Conservation (phyloP, 1,140 invertebrate genomes). For the Drosophila sturtevanti region DNA sequence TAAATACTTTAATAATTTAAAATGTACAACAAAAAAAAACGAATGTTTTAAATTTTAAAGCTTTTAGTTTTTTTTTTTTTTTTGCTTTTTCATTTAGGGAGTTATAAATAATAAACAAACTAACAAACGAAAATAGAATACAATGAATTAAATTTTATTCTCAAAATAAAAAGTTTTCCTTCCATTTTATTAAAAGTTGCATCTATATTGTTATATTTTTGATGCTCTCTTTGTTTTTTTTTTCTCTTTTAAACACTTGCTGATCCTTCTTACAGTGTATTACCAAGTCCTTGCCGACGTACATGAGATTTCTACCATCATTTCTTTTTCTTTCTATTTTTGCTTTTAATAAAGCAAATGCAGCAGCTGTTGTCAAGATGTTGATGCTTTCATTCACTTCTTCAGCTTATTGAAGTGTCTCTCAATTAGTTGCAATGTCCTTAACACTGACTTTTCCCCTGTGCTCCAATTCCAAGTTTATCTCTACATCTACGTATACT, state of each 20-base stretch:
- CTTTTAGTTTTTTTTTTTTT: too few relatives aligned
- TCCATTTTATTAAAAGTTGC: too few relatives aligned
- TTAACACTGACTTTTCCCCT: constrained; percentile 11
- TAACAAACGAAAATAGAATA: too few relatives aligned
- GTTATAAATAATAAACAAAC: too few relatives aligned
- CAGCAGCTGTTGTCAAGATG: constrained; percentile 38
- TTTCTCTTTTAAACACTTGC: too few relatives aligned
- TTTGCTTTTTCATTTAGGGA: too few relatives aligned
- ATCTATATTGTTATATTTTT: not conserved
- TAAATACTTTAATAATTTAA: too few relatives aligned
- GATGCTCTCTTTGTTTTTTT: not conserved
- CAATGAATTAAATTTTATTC: too few relatives aligned
- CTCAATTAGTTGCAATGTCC: constrained; percentile 38
- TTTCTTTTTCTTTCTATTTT: not conserved
- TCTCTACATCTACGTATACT: not conserved
- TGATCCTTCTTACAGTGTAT: not conserved
- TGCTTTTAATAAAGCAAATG: constrained; percentile 29
- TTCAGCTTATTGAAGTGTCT: constrained; percentile 29
- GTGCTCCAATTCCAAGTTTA: constrained; percentile 14
- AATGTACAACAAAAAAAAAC: too few relatives aligned
- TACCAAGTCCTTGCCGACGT: not conserved
- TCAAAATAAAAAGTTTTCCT: too few relatives aligned
- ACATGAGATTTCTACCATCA: not conserved
- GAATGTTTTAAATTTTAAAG: too few relatives aligned
- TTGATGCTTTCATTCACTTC: constrained; percentile 33